Percentiles rank a stretch among this genome's conserved stretches.
These are phyloP conservation scores for Cavia porcellus DNA, from an alignment of 2,113 vertebrate species.

Conservation along the genomic window DNA sequence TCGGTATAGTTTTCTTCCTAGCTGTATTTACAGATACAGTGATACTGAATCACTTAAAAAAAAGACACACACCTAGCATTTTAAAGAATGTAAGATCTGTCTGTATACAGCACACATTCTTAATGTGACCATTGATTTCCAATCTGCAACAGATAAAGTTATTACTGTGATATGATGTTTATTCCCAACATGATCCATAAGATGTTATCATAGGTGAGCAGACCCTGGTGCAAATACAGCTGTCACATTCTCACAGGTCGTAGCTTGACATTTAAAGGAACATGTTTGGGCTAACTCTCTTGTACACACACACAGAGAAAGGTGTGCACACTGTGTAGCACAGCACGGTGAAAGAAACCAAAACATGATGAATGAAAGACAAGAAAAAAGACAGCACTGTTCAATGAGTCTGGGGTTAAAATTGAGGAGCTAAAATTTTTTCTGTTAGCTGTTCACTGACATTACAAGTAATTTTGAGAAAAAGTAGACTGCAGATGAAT, in stretches of 20 bases:
- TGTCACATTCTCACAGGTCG: not conserved
- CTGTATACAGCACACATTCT: not conserved
- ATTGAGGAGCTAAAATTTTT: not conserved
- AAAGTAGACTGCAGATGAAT: not conserved
- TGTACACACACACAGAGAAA: not conserved
- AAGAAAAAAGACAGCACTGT: not conserved
- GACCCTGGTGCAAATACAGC: not conserved
- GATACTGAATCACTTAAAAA: not conserved
- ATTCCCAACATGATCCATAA: not conserved
- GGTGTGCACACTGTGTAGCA: not conserved
- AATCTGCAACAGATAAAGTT: not conserved
- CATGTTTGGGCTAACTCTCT: not conserved
- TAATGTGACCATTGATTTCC: slow-evolving; percentile 7
- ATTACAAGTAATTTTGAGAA: slow-evolving; percentile 7
- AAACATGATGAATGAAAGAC: not conserved
- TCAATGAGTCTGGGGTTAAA: not conserved
- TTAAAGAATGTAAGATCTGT: not conserved
- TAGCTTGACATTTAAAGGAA: not conserved
- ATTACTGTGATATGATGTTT: not conserved
- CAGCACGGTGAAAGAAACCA: not conserved
- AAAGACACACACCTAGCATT: not conserved
- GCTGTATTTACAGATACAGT: not conserved
- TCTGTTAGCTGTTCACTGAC: not conserved
- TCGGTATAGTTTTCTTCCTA: not conserved
- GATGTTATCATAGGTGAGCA: slow-evolving; percentile 3